Base-by-base conservation (phyloP, 2,113 vertebrate genomes). In the Oncorhynchus keta region DNA sequence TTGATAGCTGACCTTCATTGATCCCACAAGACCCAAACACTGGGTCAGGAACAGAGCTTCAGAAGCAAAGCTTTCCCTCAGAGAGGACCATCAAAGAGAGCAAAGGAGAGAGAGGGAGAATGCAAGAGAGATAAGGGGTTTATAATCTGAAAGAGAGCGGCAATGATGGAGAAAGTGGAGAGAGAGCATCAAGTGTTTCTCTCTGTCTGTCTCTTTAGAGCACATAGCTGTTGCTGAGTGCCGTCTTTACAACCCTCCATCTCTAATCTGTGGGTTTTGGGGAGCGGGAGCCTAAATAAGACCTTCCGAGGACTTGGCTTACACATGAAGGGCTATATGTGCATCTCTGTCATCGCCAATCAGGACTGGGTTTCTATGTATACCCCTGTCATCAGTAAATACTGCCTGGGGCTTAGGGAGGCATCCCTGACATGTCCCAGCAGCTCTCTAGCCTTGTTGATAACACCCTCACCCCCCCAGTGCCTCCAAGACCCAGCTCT, bases 321-420 rank as follows among this genome's bases (percentile, higher is more conserved):
- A 81, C 90, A 84, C 68, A 45, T 74, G 75, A 83, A 74, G 84
- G 76, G 85, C 86, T 90, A 88, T 88, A 87, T 84, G 84, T 90
- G 89, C 84, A 67, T 77, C 79, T 87, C 87, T 92, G 88, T 91
- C 90, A 91, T 89, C 86, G 81, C 83, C 88, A 89, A 90, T 91
- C 87, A 90, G 82, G 83, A 85, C 79, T 79, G 75, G 78, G 57
- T 84, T 82, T 89, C 85, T 88, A 86, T 79, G 85, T 77, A 86
- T 88, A 83, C 80, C 85, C 70, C 74, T 85, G 78, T 85, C 87
- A 89, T 83, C 82, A 72, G 75, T 83, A 87, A 83, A 82, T 88
- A 89, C 89, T 85, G 76, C 85, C 79, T 48, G 69, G 57, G 61
- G 85, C 81, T 92, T 85, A 88, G 24, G 76, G 35, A 84, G 80